Evolutionary conservation across 2,888 invertebrate species (phyloP), one percentile per base, ranked within the genome.

Genomic region (Andrena flavipes): DNA sequence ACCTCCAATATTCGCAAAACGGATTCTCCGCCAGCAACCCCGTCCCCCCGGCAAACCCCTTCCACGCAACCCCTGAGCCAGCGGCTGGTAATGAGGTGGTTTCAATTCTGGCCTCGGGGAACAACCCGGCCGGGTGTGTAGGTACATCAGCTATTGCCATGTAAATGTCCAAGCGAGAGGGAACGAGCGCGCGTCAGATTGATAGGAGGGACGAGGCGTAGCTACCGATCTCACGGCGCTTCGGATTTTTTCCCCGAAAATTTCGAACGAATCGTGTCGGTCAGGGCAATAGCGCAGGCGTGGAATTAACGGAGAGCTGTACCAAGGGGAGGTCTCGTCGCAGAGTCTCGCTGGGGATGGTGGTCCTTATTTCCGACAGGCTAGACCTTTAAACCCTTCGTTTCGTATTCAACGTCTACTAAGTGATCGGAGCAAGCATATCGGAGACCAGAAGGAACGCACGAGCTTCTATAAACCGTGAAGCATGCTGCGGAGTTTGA

Each of bases 1-100:
- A 93, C 92, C 93, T 92, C 91, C 93, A 92, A 93, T 93, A 93
- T 93, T 93, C 92, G 91, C 93, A 93, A 93, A 93, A 93, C 93
- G 93, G 93, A 93, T 93, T 93, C 93, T 92, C 91, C 90, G 89
- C 89, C 90, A 87, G 89, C 90, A 89, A 84, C 90, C 90, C 84
- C 82, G 75, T 74, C 75, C 87, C 56, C 65, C 74, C 74, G 13
- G 26, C 60, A 60, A 42, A 80, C 71, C 65, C 83, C 60, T 67
- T 74, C 72, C 48, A 71, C 87, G 59, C 79, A 26, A 72, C 72
- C 77, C 67, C 69, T 72, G 70, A 59, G 54, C 64, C 76, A 74
- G 33, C 63, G 81, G 84, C 76, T 81, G 87, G 92, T 93, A 94
- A 94, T 93, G 94, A 94, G 93, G 92, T 93, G 92, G 93, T 94